Conservation (phyloP, 2,113 vertebrate genomes). For the Ageneiosus marmoratus region DNA sequence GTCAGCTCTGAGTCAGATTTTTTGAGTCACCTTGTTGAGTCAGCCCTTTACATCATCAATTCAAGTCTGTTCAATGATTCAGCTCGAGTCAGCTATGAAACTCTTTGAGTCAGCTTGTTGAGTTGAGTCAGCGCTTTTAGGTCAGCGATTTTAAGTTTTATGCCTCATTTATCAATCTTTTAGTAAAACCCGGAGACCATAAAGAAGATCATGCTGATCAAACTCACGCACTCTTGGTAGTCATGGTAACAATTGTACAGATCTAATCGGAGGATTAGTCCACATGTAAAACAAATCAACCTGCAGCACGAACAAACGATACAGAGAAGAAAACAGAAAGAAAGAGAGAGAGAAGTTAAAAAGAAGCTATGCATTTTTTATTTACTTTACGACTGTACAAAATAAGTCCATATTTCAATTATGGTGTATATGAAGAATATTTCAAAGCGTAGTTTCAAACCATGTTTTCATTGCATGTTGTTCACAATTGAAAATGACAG, state of each 20-base stretch:
- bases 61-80: too few relatives aligned
- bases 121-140: neutral
- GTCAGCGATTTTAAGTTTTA: neutral
- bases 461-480: neutral
- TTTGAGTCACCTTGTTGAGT: neutral
- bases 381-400: conserved; percentile 48
- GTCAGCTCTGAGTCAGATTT: neutral
- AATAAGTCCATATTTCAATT: conserved; percentile 33
- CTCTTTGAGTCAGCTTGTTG: neutral
- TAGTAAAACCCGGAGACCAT: too few relatives aligned
- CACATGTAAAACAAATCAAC: neutral
- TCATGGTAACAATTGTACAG: neutral
- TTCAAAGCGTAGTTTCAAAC: conserved; percentile 33
- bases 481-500: neutral
- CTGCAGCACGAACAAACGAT: too few relatives aligned
- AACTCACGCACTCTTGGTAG: neutral
- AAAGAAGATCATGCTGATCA: neutral
- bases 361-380: conserved; percentile 27
- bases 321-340: neutral
- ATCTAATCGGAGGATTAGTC: neutral
- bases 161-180: too few relatives aligned
- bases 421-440: conserved; percentile 16
- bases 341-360: conserved; percentile 3
- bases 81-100: too few relatives aligned
- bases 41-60: neutral